phyloP scores from a whole-genome alignment of 2,797 vertebrate genomes.

The Gobio occitaniae region DNA sequence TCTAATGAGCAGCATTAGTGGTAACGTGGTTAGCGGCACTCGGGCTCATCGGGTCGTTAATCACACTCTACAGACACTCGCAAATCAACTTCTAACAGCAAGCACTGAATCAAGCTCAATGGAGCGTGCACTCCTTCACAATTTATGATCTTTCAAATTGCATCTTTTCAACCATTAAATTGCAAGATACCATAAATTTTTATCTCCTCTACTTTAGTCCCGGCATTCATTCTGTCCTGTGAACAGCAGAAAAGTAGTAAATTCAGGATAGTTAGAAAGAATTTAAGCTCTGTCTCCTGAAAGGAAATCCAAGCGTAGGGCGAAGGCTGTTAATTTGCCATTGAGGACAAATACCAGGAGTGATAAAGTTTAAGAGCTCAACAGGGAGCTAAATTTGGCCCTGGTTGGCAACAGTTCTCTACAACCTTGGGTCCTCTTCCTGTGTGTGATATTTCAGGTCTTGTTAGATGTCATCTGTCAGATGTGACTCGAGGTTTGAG shows the following conservation, averaged over 20 bases:
- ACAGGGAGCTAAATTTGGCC: conserved; percentile 85
- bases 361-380: conserved; percentile 97
- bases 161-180: conserved; percentile 99
- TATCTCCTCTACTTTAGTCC: conserved; percentile 99
- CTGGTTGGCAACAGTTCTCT: conserved; percentile 83
- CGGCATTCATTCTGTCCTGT: conserved; percentile 99
- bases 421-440: conserved; percentile 88
- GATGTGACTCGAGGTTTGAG: neutral
- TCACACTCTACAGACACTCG: conserved; percentile 99
- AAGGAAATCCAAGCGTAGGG: conserved; percentile 92
- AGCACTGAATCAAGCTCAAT: conserved; percentile 99
- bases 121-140: conserved; percentile 99
- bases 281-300: conserved; percentile 96
- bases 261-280: conserved; percentile 95
- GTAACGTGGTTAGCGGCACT: conserved; percentile 95
- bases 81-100: conserved; percentile 99
- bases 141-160: conserved; percentile 99
- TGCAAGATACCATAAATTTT: conserved; percentile 99
- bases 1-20: conserved; percentile 99
- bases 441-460: conserved; percentile 51
- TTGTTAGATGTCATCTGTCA: conserved; percentile 20
- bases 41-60: conserved; percentile 99
- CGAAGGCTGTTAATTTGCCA: conserved; percentile 97
- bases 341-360: conserved; percentile 99
- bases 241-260: conserved; percentile 99